Evolutionary conservation across 2,797 vertebrate genomes (phyloP), one percentile per base, ranked within the genome.

Genomic region (Typhlichthys subterraneus): DNA sequence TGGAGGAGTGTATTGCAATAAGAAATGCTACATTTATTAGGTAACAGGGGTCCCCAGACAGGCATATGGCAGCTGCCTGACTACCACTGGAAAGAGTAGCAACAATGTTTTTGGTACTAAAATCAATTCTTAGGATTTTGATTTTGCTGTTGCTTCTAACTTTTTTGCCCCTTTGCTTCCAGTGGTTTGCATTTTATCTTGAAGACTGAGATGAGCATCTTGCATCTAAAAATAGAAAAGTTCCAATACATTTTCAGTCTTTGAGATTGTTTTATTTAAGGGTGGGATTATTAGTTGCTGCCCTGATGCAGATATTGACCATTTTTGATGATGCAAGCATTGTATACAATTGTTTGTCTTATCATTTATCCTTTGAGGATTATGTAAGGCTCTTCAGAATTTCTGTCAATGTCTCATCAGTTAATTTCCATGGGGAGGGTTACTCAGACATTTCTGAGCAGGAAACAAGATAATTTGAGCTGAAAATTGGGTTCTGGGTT

Each of bases 121-220:
- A 71, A 66, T 58, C 46, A 7, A 45, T 23, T 2, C 38, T 65
- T 1, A 33, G 33, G 17, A 23, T 48, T 17, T 4, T 19, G 29
- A 4, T 53, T 33, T 2, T 23, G 11, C 47, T n/a, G 38, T 5
- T 59, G 9, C n/a, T 52, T 52, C 12, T 58, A 1, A 12, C 55
- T 12, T 56, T 29, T 63, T 29, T 59, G 75, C 68, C 14, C 63
- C 54, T 23, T 81, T 63, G 48, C 80, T 61, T 75, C 76, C 59
- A 56, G 67, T 47, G 73, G 79, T 38, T 56, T 72, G 51, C 69
- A 66, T 13, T 17, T 65, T 33, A 67, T 81, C 86, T 79, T 84
- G 77, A 94, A 94, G 95, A 95, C 93, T 94, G 95, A 96, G 95
- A 95, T 95, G 87, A 95, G 95, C 94, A 95, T 97, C 96, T 98